Percentiles rank a stretch among this genome's conserved stretches.
Conservation (phyloP, 2,888 invertebrate species). For the Drosophila kambysellisi region DNA sequence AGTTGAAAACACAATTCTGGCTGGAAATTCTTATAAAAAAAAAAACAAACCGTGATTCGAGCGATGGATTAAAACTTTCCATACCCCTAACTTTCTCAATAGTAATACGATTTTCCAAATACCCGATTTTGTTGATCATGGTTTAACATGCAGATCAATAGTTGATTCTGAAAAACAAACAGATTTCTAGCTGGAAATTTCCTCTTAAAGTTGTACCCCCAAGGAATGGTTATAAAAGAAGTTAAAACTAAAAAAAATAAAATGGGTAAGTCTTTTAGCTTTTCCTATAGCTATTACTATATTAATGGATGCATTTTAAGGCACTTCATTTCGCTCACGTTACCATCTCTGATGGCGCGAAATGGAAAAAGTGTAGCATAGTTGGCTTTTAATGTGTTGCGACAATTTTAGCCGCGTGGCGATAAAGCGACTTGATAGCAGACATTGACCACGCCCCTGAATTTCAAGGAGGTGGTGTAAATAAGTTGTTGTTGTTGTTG, state of each 20-base stretch:
- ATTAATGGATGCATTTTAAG: not conserved
- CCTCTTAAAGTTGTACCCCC: too few species aligned
- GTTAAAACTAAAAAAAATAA: not conserved
- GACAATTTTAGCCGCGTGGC: slow-evolving; percentile 55
- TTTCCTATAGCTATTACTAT: not conserved
- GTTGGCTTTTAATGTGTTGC: slow-evolving; percentile 52
- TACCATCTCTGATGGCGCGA: slow-evolving; percentile 25
- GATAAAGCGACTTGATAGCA: slow-evolving; percentile 55
- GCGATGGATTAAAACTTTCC: not conserved
- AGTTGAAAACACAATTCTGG: too few species aligned
- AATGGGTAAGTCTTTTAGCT: not conserved
- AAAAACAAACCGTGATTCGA: too few species aligned
- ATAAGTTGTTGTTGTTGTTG: slow-evolving; percentile 30
- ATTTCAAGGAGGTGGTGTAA: slow-evolving; percentile 7
- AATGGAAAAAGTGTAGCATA: slow-evolving; percentile 49
- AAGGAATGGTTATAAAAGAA: too few species aligned
- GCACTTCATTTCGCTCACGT: slow-evolving; percentile 6
- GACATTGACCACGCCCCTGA: slow-evolving; percentile 42
- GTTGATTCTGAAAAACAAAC: not conserved
- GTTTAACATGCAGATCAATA: not conserved
- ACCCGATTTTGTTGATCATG: accelerated
- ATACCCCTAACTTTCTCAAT: not conserved
- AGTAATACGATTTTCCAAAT: not conserved
- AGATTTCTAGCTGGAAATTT: not conserved
- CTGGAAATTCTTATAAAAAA: too few species aligned